Base-by-base conservation (phyloP, 2,797 vertebrate genomes). In the Myotis myotis region DNA sequence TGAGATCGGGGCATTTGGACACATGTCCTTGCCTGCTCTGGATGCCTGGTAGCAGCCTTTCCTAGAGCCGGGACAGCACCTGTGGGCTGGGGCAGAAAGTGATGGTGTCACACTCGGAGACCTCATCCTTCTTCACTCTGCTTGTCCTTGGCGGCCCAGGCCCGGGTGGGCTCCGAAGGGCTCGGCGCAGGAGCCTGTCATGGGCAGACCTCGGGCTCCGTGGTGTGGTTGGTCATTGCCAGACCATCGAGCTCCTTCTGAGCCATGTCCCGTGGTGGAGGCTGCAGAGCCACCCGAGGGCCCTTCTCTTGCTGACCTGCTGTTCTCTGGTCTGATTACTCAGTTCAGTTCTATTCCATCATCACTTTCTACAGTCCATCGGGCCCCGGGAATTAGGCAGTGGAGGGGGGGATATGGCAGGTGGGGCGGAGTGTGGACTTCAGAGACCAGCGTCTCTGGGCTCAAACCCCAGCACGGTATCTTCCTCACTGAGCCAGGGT, bases 1-100 rank as follows among this genome's bases (percentile, higher is more conserved):
- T 87, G 80, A 93, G 90, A 93, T 82, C 66, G 16, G 66, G 71
- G 84, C 84, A 36, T 93, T 83, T 76, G 85, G 79, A 93, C 60
- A 49, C 30, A 79, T 60, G 44, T 75, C 41, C 44, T 80, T 38
- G 23, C 72, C 80, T 85, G 76, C 57, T 91, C 60, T 89, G 60
- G 17, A 72, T 15, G 38, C 80, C 44, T 55, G 51, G 66, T 30
- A 44, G 86, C 57, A 80, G 47, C 47, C 5, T 76, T 71, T 89
- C 57, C 13, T 15, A 22, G 23, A 64, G 70, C 55, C 49, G 12
- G 51, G 57, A 49, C 6, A 9, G 57, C 20, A 0, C 64, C 66
- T 91, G 79, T 51, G 25, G 47, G 3, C 23, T 0, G n/a, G 66
- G 36, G 8, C 57, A 55, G 87, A 51, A 33, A 55, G 68, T 1